Evolutionary conservation across 2,888 invertebrate genomes (phyloP).

Genomic region (Apotomis turbidana): DNA sequence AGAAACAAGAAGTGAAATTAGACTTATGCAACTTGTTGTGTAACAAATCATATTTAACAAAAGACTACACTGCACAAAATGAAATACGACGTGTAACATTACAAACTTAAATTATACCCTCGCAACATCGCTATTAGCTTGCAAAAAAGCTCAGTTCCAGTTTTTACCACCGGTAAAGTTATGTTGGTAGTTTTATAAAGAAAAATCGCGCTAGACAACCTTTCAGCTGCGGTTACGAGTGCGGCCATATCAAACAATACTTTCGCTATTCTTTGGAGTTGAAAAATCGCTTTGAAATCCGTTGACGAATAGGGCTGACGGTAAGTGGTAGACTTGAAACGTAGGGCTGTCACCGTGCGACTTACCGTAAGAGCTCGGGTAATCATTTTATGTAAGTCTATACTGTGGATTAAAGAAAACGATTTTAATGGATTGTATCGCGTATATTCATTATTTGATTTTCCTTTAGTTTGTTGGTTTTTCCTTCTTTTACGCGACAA

Average conservation of each 20-base stretch:
- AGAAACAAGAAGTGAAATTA: constrained; percentile 52
- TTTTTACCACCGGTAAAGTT: constrained; percentile 10
- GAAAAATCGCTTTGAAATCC: constrained; percentile 39
- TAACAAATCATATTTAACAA: constrained; percentile 56
- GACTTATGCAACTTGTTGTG: constrained; percentile 50
- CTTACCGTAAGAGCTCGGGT: neutral
- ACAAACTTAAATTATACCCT: constrained; percentile 18
- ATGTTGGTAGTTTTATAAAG: constrained; percentile 47
- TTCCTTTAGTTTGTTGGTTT: too few relatives aligned
- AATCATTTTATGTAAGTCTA: too few relatives aligned
- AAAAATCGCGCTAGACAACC: constrained; percentile 57
- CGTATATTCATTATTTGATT: too few relatives aligned
- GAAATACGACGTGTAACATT: constrained; percentile 50
- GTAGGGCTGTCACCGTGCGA: constrained; percentile 13
- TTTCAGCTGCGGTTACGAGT: constrained; percentile 44
- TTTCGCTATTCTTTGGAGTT: constrained; percentile 59
- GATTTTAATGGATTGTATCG: too few relatives aligned
- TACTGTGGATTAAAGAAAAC: too few relatives aligned
- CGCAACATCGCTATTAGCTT: neutral
- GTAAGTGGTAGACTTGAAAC: neutral
- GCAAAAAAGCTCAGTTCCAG: constrained; percentile 1
- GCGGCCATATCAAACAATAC: constrained; percentile 54
- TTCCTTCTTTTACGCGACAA: too few relatives aligned
- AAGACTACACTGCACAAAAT: constrained; percentile 48
- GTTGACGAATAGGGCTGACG: constrained; percentile 30